A percentile compares a stretch with the other conserved stretches of the same genome.
Conservation (phyloP, 2,888 invertebrate species). For the Amphipyra tragopoginis region DNA sequence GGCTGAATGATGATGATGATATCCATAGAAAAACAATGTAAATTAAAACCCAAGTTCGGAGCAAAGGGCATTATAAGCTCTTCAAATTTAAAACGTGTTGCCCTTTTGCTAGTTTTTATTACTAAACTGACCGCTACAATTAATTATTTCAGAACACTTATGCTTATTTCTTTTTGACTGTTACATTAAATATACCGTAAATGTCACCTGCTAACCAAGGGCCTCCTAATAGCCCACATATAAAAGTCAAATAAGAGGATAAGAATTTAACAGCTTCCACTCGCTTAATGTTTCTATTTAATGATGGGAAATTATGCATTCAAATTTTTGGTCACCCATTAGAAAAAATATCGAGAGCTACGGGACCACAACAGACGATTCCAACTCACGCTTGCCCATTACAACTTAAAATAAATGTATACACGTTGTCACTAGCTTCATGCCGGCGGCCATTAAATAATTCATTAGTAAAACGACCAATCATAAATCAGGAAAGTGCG, state of each 20-base stretch:
- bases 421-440: conserved; percentile 61
- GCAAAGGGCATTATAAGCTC: no score
- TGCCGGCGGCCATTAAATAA: conserved; percentile 66
- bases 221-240: no score
- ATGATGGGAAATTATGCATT: conserved; percentile 48
- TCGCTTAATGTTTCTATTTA: conserved; percentile 37
- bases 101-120: no score
- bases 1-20: no score
- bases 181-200: no score
- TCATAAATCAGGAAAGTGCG: conserved; percentile 69
- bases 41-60: no score
- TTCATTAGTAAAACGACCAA: conserved; percentile 71
- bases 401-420: conserved; percentile 42
- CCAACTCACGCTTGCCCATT: conserved; percentile 29
- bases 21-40: no score
- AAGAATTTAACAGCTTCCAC: not conserved
- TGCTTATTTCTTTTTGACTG: no score
- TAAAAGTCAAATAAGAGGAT: not conserved
- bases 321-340: conserved; percentile 30
- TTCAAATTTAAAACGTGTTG: no score
- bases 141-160: no score
- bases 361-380: conserved; percentile 25
- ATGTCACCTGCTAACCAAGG: no score
- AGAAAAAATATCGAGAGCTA: conserved; percentile 26
- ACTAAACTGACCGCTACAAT: no score